Evolutionary conservation across 2,797 vertebrate genomes (phyloP).

Genomic region (Pogonophryne albipinna): DNA sequence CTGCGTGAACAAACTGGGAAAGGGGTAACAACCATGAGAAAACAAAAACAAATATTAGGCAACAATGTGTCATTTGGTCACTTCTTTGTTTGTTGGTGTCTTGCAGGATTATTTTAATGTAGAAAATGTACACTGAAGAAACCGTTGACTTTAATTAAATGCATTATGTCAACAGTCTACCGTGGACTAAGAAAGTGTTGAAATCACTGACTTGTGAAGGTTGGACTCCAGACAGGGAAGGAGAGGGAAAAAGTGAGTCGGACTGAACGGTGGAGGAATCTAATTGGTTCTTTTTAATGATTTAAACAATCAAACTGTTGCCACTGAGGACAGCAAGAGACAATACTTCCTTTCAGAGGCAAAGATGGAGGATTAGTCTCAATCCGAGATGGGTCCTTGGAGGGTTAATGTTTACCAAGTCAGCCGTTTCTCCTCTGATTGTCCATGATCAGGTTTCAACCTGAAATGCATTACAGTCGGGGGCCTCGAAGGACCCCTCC

Average conservation of each 20-base stretch:
- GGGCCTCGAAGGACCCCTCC: conserved; percentile 53
- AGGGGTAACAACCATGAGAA: too few relatives aligned
- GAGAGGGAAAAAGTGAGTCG: background rate
- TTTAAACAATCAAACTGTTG: conserved; percentile 57
- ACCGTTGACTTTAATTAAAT: too few relatives aligned
- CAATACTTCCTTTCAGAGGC: conserved; percentile 51
- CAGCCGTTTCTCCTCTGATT: conserved; percentile 75
- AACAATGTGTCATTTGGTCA: too few relatives aligned
- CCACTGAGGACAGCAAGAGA: conserved; percentile 60
- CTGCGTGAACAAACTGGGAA: too few relatives aligned
- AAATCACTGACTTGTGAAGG: too few relatives aligned
- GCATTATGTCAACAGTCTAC: too few relatives aligned
- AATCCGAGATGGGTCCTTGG: conserved; percentile 55
- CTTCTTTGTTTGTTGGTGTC: too few relatives aligned
- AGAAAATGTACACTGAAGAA: too few relatives aligned
- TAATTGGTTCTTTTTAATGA: conserved; percentile 39
- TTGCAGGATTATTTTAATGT: too few relatives aligned
- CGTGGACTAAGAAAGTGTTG: too few relatives aligned
- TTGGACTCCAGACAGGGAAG: background rate
- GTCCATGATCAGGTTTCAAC: conserved; percentile 73
- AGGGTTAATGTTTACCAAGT: conserved; percentile 72
- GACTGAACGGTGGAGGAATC: conserved; percentile 25
- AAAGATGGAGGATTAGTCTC: conserved; percentile 56
- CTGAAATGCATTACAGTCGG: conserved; percentile 68
- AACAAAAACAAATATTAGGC: too few relatives aligned